phyloP scores from a whole-genome alignment of 2,797 vertebrate species.

The Micrastur ruficollis region DNA sequence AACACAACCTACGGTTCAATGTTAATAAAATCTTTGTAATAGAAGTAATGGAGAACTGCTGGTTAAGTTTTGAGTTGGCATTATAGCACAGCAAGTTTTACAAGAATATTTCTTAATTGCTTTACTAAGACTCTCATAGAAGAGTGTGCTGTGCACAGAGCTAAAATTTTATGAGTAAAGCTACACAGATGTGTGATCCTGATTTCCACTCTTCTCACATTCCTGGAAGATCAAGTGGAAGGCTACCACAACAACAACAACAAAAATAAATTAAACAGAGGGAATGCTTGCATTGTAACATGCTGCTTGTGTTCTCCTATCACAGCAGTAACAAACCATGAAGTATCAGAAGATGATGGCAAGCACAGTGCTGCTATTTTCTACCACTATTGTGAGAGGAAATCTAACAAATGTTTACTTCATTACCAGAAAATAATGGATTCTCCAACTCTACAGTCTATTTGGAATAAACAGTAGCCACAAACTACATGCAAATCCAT shows the following conservation, averaged over 20 bases:
- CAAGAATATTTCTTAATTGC: neutral
- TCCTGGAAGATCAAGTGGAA: neutral
- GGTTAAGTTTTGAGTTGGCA: neutral
- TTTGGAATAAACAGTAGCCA: neutral
- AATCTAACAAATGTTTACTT: neutral
- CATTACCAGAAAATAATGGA: neutral
- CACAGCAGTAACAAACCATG: neutral
- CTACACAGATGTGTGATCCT: neutral
- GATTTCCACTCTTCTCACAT: neutral
- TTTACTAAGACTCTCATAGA: neutral
- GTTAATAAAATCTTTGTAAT: neutral
- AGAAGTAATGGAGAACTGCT: neutral
- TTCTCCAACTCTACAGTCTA: neutral
- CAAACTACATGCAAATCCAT: neutral
- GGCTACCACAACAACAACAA: neutral
- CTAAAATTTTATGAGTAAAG: neutral
- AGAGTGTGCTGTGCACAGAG: neutral
- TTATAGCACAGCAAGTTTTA: neutral
- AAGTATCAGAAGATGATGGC: neutral
- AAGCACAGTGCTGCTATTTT: neutral
- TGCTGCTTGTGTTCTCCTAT: neutral
- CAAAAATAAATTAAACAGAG: neutral
- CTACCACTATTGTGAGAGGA: neutral
- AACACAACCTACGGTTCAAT: neutral
- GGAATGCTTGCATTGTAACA: neutral